phyloP scores from a whole-genome alignment of 2,113 vertebrate genomes.

The Oncorhynchus keta region DNA sequence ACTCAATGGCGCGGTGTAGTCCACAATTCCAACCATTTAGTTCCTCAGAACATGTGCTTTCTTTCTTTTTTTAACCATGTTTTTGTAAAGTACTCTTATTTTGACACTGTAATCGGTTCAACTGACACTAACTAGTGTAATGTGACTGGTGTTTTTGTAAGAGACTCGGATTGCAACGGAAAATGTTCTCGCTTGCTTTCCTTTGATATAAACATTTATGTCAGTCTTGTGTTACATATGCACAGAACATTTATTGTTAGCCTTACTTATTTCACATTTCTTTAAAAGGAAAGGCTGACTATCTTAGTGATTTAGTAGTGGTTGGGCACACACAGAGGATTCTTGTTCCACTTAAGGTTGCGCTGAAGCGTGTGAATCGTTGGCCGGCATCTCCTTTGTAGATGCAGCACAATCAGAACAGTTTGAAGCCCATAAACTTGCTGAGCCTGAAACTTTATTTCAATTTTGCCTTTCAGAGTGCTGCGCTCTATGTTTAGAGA shows the following conservation, averaged over 20 bases:
- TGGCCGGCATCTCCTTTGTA: slow-evolving; percentile 59
- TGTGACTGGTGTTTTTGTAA: slow-evolving; percentile 1
- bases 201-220: background rate
- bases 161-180: slow-evolving; percentile 43
- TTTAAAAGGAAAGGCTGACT: background rate
- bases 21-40: slow-evolving; percentile 77
- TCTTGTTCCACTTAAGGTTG: slow-evolving; percentile 60
- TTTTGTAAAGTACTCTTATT: slow-evolving; percentile 60
- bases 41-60: slow-evolving; percentile 74
- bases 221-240: background rate
- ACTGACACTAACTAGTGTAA: slow-evolving; percentile 34
- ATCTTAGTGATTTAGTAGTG: slow-evolving; percentile 16
- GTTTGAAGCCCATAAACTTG: slow-evolving; percentile 65
- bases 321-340: slow-evolving; percentile 51
- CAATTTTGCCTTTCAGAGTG: slow-evolving; percentile 67
- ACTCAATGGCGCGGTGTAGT: slow-evolving; percentile 77
- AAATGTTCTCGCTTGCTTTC: background rate
- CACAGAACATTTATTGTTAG: slow-evolving; percentile 50
- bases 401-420: slow-evolving; percentile 50
- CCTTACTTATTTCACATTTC: background rate
- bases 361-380: slow-evolving; percentile 57
- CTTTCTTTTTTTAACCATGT: slow-evolving; percentile 13
- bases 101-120: slow-evolving; percentile 54
- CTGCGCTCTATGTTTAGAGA: slow-evolving; percentile 18
- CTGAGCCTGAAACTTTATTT: slow-evolving; percentile 72